Evolutionary conservation across 2,888 invertebrate genomes (phyloP).

Genomic region (Idaea dimidiata): DNA sequence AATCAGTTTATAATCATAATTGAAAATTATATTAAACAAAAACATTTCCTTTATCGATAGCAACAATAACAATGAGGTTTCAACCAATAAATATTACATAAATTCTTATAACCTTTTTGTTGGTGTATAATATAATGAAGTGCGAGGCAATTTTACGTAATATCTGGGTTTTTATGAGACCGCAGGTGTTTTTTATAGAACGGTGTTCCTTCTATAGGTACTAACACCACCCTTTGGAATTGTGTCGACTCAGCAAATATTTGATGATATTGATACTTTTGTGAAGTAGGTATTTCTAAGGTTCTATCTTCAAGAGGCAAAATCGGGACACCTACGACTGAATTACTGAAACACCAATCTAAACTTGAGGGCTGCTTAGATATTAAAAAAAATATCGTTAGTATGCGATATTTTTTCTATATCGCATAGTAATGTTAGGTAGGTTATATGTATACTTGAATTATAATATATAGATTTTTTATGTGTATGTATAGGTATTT

Average conservation of each 20-base stretch:
- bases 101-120: neutral
- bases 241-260: conserved; percentile 29
- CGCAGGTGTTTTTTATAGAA: conserved; percentile 68
- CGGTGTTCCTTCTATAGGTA: conserved; percentile 52
- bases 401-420: too few species aligned
- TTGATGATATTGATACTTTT: conserved; percentile 15
- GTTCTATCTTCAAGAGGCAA: neutral
- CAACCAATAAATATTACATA: neutral
- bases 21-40: too few species aligned
- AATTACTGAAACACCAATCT: too few species aligned
- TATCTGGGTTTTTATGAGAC: conserved; percentile 58
- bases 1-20: too few species aligned
- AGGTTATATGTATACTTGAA: too few species aligned
- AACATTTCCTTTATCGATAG: neutral
- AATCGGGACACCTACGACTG: neutral
- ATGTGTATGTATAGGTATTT: too few species aligned
- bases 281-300: neutral
- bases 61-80: neutral
- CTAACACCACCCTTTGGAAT: conserved; percentile 47
- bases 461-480: too few species aligned
- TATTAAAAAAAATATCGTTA: too few species aligned
- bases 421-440: too few species aligned
- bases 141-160: conserved; percentile 51
- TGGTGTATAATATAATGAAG: conserved; percentile 48
- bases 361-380: too few species aligned